Percentiles rank a stretch among this genome's conserved stretches.
Conservation (phyloP, 2,888 invertebrate species). For the Tillus elongatus region DNA sequence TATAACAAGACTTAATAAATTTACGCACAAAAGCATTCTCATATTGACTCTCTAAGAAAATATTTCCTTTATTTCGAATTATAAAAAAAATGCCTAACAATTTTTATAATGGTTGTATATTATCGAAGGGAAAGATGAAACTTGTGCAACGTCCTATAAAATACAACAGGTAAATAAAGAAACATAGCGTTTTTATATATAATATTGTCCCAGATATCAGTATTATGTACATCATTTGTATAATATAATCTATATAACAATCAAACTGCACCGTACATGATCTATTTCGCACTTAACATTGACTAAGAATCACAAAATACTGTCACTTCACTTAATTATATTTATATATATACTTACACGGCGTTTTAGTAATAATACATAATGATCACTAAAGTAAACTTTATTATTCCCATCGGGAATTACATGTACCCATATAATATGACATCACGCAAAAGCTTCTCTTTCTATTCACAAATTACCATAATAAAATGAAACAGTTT, state of each 20-base stretch:
- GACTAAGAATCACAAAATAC: constrained; percentile 27
- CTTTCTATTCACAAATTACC: too few species aligned
- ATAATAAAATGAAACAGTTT: too few species aligned
- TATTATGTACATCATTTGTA: constrained; percentile 15
- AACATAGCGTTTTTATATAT: constrained; percentile 14
- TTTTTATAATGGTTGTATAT: not conserved
- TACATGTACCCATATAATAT: too few species aligned
- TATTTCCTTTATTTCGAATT: not conserved
- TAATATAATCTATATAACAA: constrained; percentile 19
- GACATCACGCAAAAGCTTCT: too few species aligned
- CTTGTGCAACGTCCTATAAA: constrained; percentile 18
- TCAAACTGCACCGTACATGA: constrained; percentile 21
- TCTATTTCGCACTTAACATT: constrained; percentile 22
- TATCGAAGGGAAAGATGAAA: not conserved
- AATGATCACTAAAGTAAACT: too few species aligned
- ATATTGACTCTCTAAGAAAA: constrained; percentile 3
- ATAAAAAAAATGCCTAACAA: too few species aligned
- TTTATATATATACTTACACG: too few species aligned
- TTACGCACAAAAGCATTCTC: too few species aligned
- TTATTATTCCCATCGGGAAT: too few species aligned
- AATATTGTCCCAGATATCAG: constrained; percentile 24
- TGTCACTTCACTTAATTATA: constrained; percentile 16
- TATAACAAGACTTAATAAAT: too few species aligned
- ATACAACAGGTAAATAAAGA: too few species aligned
- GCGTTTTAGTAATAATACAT: too few species aligned